These are phyloP conservation scores for Pitta sordida DNA, from an alignment of 2,113 vertebrate genomes.

Conservation along the genomic window DNA sequence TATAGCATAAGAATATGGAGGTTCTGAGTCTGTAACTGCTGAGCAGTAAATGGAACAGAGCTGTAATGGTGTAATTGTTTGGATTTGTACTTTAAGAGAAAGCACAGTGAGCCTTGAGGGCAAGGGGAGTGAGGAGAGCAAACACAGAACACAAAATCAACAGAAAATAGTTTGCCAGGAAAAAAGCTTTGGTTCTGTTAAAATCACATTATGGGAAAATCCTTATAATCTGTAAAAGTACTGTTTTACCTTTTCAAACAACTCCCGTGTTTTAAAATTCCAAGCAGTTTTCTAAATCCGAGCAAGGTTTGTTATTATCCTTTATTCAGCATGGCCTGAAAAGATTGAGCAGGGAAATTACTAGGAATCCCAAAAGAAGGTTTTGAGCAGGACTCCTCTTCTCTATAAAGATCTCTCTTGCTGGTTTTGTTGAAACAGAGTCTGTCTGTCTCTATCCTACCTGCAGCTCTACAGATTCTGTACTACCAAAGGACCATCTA, in stretches of 20 bases:
- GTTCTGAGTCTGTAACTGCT: constrained; percentile 5
- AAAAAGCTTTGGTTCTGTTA: neutral
- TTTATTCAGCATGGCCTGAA: neutral
- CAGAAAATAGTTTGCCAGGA: neutral
- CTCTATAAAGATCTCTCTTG: neutral
- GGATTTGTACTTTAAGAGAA: neutral
- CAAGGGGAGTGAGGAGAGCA: neutral
- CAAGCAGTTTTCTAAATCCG: neutral
- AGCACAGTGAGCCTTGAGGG: neutral
- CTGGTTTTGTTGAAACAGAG: neutral
- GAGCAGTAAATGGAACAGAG: constrained; percentile 10
- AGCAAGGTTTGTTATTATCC: neutral
- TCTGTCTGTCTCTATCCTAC: no score
- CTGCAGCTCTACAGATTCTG: no score
- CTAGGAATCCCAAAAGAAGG: neutral
- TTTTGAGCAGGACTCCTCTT: neutral
- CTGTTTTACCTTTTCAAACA: neutral
- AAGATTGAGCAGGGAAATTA: neutral
- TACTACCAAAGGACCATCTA: neutral
- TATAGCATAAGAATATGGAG: neutral
- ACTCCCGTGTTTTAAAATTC: neutral
- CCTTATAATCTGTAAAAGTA: neutral
- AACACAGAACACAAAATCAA: neutral
- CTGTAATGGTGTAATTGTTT: neutral
- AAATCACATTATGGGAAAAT: neutral